Conservation (phyloP, 2,888 invertebrate genomes). For the Acanthosepion esculentum region DNA sequence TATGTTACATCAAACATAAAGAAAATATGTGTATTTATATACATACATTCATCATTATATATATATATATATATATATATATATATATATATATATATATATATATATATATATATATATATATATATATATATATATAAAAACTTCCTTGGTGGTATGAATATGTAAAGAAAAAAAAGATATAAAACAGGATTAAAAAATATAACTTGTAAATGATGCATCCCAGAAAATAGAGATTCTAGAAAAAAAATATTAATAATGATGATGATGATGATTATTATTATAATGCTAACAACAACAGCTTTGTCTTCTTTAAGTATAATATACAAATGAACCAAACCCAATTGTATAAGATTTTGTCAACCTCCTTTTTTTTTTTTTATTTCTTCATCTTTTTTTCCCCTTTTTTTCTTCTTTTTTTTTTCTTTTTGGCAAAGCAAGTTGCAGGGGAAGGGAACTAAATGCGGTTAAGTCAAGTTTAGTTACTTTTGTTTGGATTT, state of each 20-base stretch:
- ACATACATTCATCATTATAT: not conserved
- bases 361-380: no score
- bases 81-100: not conserved
- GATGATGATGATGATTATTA: not conserved
- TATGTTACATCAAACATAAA: not conserved
- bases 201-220: not conserved
- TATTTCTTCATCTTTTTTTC: not conserved
- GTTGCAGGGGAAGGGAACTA: not conserved
- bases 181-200: not conserved
- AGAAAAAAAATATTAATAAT: not conserved
- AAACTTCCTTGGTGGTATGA: not conserved
- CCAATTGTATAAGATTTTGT: not conserved
- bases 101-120: not conserved
- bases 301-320: not conserved
- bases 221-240: not conserved
- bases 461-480: not conserved
- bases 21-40: not conserved
- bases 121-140: not conserved
- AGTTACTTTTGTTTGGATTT: not conserved
- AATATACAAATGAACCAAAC: not conserved
- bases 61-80: not conserved
- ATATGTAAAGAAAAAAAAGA: not conserved
- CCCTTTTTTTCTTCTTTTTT: not conserved
- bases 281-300: not conserved
- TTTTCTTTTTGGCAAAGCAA: not conserved